These are phyloP conservation scores for Platysternon megacephalum DNA, from an alignment of 2,113 vertebrate genomes.

Conservation along the genomic window DNA sequence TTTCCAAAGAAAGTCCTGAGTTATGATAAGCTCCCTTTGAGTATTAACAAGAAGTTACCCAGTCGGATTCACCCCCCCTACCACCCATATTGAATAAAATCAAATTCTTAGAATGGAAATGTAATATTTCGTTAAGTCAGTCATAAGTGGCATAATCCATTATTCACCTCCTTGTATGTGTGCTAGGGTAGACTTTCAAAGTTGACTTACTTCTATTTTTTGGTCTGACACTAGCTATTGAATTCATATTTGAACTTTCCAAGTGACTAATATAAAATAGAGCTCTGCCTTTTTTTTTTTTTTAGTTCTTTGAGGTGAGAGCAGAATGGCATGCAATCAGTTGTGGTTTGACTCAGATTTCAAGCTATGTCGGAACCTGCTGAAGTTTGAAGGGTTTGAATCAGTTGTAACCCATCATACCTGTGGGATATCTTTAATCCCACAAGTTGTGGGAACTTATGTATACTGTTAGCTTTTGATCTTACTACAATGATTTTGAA, in stretches of 20 bases:
- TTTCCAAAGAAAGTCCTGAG: neutral
- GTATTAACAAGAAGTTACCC: neutral
- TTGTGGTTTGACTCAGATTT: constrained; percentile 58
- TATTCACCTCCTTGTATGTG: neutral
- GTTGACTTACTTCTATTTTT: constrained; percentile 50
- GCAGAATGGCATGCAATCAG: constrained; percentile 31
- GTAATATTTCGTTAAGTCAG: constrained; percentile 51
- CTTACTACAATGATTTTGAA: constrained; percentile 67
- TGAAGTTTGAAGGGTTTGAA: constrained; percentile 66
- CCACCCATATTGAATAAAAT: constrained; percentile 51
- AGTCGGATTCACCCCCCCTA: neutral
- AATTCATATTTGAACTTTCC: constrained; percentile 46
- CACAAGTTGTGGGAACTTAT: constrained; percentile 47
- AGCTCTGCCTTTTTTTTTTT: neutral
- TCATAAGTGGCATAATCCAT: constrained; percentile 49
- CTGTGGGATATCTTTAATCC: constrained; percentile 73
- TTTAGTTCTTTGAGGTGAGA: constrained; percentile 4
- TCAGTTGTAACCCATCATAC: constrained; percentile 57
- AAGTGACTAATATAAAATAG: constrained; percentile 46
- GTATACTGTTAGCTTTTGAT: constrained; percentile 74
- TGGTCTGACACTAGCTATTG: constrained; percentile 34
- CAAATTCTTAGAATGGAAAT: constrained; percentile 20
- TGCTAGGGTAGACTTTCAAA: constrained; percentile 52
- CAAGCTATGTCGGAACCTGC: constrained; percentile 38
- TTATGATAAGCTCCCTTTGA: constrained; percentile 43